Evolutionary conservation across 2,113 vertebrate species (phyloP).

Genomic region (Gallinago undulata): DNA sequence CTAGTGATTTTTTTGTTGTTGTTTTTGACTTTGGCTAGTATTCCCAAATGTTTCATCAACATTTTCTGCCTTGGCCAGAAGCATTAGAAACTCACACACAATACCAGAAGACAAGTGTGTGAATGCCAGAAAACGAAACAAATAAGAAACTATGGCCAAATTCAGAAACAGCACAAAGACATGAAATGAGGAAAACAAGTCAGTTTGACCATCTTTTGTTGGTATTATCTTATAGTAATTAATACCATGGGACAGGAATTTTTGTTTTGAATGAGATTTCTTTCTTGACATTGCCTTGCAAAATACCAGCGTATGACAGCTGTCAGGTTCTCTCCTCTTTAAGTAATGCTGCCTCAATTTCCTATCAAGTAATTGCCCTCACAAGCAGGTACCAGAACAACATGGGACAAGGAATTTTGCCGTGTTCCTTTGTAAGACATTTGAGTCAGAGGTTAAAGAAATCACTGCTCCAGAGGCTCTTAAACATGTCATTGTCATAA

Average conservation of each 20-base stretch:
- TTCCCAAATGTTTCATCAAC: neutral
- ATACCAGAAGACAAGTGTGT: neutral
- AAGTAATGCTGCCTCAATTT: neutral
- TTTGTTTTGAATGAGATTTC: neutral
- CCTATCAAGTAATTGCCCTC: constrained; percentile 43
- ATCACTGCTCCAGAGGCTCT: constrained; percentile 69
- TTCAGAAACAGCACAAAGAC: neutral
- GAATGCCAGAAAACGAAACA: neutral
- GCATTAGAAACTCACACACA: neutral
- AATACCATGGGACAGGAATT: neutral
- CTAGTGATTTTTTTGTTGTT: neutral
- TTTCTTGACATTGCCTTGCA: neutral
- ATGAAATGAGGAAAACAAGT: neutral
- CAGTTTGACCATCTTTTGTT: neutral
- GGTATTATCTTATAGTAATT: neutral
- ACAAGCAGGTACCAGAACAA: constrained; percentile 51
- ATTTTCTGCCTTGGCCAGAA: neutral
- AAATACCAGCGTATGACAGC: neutral
- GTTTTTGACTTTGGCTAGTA: neutral
- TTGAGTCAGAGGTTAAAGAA: constrained; percentile 76
- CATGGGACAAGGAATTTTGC: constrained; percentile 26
- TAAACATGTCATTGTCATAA: constrained; percentile 72
- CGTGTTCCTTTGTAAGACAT: constrained; percentile 50
- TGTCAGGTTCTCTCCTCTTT: neutral
- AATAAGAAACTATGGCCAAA: neutral